These are phyloP conservation scores for Nasonia vitripennis DNA, from an alignment of 1,140 invertebrate species.

Conservation along the genomic window DNA sequence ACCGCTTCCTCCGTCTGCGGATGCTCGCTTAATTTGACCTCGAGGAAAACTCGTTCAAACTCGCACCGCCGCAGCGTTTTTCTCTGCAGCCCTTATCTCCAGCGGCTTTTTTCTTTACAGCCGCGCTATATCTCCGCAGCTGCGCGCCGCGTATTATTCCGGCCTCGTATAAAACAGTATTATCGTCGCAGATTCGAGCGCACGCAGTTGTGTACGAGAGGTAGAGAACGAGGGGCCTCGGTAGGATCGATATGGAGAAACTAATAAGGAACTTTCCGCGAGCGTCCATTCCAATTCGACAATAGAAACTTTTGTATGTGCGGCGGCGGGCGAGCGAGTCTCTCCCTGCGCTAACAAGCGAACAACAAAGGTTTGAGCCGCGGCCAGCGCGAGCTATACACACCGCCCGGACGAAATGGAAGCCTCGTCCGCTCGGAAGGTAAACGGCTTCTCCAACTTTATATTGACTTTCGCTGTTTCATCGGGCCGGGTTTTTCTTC, in stretches of 20 bases:
- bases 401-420: constrained; percentile 38
- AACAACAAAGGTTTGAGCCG: constrained; percentile 35
- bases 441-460: constrained; percentile 51
- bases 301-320: constrained; percentile 17
- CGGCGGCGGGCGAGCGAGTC: neutral
- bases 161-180: constrained; percentile 28
- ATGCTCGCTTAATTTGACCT: constrained; percentile 47
- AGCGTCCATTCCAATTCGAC: constrained; percentile 51
- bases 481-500: constrained; percentile 7
- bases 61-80: constrained; percentile 18
- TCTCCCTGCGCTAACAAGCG: constrained; percentile 38
- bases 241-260: constrained; percentile 53
- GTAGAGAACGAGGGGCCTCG: neutral
- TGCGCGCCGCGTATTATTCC: constrained; percentile 13
- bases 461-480: constrained; percentile 48
- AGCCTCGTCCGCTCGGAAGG: constrained; percentile 25
- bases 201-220: neutral
- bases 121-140: neutral
- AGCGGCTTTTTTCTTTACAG: no score
- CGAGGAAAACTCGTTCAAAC: constrained; percentile 47
- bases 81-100: neutral
- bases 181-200: constrained; percentile 43
- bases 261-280: constrained; percentile 57
- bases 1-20: constrained; percentile 30
- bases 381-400: neutral